Base-by-base conservation (phyloP, 2,113 vertebrate species). In the Rafetus swinhoei region DNA sequence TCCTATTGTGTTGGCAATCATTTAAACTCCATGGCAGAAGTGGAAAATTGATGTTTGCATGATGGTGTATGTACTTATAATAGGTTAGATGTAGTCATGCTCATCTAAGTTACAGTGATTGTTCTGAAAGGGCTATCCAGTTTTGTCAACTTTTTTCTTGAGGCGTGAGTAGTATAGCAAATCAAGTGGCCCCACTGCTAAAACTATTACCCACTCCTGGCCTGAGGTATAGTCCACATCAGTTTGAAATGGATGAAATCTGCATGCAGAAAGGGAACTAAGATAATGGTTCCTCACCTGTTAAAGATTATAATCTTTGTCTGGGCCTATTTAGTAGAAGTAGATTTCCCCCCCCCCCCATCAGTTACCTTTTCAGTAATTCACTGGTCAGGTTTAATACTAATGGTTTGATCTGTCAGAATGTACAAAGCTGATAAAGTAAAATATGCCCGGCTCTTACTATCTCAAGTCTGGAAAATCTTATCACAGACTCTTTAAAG, bases 311-410 rank as follows among this genome's bases (percentile, higher is more conserved):
- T 91, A 72, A 87, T 86, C 85, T 93, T 89, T 72, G 80, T 55
- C n/a, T 96, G 90, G 93, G 65, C 89, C 57, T 91, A 88, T 95
- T 92, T 57, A 52, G 84, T 90, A 86, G 95, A 87, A 92, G 72
- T 93, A 83, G 92, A 90, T 95, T 91, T 96, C 55, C n/a, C n/a
- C n/a, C 94, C 90, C 95, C 56, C 72, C 79, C 10, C 7, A 0
- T 92, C 90, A 92, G 87, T 91, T 93, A 77, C 74, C 87, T 93
- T 81, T 54, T 69, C 29, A n/a, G n/a, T 16, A 69, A 69, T 69
- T 69, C 65, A 69, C 65, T 69, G 32, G 45, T 54, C 32, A 65
- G 29, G 79, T 90, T 84, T 87, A 52, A 7, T 92, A 80, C 27
- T 87, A 92, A 50, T 29, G 54, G 62, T 87, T 95, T 86, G 59